phyloP scores from a whole-genome alignment of 2,113 vertebrate species.

The Leuciscus idus region DNA sequence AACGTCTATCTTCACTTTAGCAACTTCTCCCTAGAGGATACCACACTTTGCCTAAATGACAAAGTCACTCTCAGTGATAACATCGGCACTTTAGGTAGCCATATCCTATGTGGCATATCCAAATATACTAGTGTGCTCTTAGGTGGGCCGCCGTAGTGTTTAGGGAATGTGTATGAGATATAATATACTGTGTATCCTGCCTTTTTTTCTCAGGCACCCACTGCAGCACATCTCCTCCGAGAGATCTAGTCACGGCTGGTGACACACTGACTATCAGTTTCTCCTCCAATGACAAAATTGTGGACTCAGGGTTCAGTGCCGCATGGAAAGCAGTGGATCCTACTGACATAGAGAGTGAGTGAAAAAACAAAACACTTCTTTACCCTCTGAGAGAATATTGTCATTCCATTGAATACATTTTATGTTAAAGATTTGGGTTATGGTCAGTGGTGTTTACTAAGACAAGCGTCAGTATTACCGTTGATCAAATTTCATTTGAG shows the following conservation, averaged over 20 bases:
- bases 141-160: background rate
- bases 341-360: conserved; percentile 64
- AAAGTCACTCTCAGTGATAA: conserved; percentile 71
- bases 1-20: conserved; percentile 73
- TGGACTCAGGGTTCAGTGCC: conserved; percentile 76
- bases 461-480: background rate
- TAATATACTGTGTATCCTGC: background rate
- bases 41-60: conserved; percentile 70
- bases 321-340: conserved; percentile 72
- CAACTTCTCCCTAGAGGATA: conserved; percentile 77
- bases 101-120: background rate
- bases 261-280: conserved; percentile 70
- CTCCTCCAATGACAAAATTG: conserved; percentile 73
- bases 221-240: conserved; percentile 70
- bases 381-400: background rate
- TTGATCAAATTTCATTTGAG: background rate
- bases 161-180: conserved; percentile 11
- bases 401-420: background rate
- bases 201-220: conserved; percentile 65
- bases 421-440: background rate
- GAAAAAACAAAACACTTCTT: background rate
- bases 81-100: conserved; percentile 69
- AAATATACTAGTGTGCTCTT: background rate
- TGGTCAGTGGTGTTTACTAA: background rate
- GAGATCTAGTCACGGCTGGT: conserved; percentile 72